Base-by-base conservation (phyloP, 2,888 invertebrate species). In the Euplexia lucipara region DNA sequence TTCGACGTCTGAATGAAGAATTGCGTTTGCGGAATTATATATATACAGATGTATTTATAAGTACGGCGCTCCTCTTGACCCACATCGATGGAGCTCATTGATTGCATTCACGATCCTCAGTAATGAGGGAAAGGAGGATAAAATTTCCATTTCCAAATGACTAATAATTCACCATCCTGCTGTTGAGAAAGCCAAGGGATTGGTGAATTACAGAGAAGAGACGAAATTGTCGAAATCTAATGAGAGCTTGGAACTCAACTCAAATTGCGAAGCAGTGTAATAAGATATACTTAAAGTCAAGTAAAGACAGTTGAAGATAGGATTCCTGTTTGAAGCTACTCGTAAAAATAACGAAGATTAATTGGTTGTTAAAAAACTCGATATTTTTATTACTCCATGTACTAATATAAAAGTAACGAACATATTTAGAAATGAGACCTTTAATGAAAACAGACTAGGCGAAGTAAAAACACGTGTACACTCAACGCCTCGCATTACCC, bases 81-180 rank as follows among this genome's bases (percentile, higher is more conserved):
- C 48, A 56, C 12, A 69, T 71, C 8, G 32, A 49, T 32, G 16
- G 16, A 66, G 20, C 37, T 61, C 71, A 75, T 75, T 69, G 44
- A 56, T 54, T 75, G 70, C 70, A 61, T 71, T 61, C 44, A 42
- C 16, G 35, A 56, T 75, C 22, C 34, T 16, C 30, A 53, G 37
- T 71, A 75, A 71, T 75, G 61, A 74, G 42, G 34, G 10, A 49
- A 22, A 34, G 7, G 22, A 34, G 41, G 44, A 37, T 62, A 42
- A 45, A 61, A 69, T 71, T 75, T 71, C 53, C 75, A 75, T 75
- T 51, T 54, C 16, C 18, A 62, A 71, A 75, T 54, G 53, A 51
- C 52, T 75, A 62, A 68, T 71, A 59, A 71, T 68, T 67, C 49
- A 56, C 72, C 54, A 48, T 34, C 30, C 32, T 56, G 35, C 39